A percentile compares a stretch with the other conserved stretches of the same genome.
phyloP scores from a whole-genome alignment of 2,113 vertebrate genomes.

The Aspiorhynchus laticeps region DNA sequence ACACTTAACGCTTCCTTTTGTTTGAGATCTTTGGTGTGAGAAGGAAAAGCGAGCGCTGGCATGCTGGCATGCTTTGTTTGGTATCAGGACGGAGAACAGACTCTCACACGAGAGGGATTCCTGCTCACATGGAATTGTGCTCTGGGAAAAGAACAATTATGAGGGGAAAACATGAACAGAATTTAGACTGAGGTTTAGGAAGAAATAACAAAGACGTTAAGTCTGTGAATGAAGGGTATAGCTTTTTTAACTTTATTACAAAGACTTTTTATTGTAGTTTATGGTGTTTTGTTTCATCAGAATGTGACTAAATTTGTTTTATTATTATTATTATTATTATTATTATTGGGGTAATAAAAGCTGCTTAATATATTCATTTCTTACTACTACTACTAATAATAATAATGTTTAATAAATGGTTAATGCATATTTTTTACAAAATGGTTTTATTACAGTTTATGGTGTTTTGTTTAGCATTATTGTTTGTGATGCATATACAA shows the following conservation, averaged over 20 bases:
- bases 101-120: neutral
- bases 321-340: too few relatives aligned
- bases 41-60: neutral
- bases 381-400: too few relatives aligned
- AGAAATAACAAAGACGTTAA: constrained; percentile 38
- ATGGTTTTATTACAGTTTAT: neutral
- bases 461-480: too few relatives aligned
- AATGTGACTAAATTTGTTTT: too few relatives aligned
- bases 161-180: constrained; percentile 27
- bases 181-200: constrained; percentile 34
- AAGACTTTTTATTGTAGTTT: neutral
- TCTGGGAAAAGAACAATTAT: constrained; percentile 6
- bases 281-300: neutral
- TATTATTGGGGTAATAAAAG: too few relatives aligned
- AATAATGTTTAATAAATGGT: too few relatives aligned
- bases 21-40: neutral
- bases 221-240: neutral
- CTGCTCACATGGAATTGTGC: neutral
- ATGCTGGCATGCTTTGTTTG: neutral
- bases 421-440: too few relatives aligned
- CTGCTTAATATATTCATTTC: too few relatives aligned
- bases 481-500: too few relatives aligned
- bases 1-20: neutral
- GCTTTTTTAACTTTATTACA: neutral
- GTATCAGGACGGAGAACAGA: neutral